Evolutionary conservation across 2,888 invertebrate genomes (phyloP), one percentile per base, ranked within the genome.

Genomic region (Napeogenes sylphis): DNA sequence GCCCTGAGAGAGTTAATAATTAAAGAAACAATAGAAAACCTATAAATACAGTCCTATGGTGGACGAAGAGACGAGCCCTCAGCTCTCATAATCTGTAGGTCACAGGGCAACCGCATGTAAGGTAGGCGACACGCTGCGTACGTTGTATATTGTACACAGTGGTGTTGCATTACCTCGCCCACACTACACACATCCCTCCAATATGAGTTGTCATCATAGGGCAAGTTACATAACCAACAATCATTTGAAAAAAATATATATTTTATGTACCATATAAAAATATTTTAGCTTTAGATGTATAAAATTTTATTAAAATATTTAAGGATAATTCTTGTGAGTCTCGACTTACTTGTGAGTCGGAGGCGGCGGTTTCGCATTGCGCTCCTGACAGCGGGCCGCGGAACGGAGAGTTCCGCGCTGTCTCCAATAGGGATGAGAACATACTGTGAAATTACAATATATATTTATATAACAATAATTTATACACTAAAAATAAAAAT

Each of bases 361-460:
- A 65, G 81, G 72, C 45, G 76, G 73, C 67, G 80, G 90, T 76
- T 75, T 93, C 92, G 81, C 93, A 94, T 74, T 91, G 91, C 35
- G 88, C 93, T 57, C 89, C 84, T 68, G 91, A 83, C 72, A 93
- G 88, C n/a, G 93, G 93, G 69, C 91, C 90, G 75, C 91, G 92
- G 89, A 94, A 93, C 61, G 93, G 92, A 71, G 92, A 92, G 82
- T 91, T 92, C 83, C 92, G 91, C 75, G 93, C 92, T 80, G 90
- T 87, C 71, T 93, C 93, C 78, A 93, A 71, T 64, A 93, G 77
- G 77, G 93, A 92, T 78, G 92, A 91, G 81, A 93, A 92, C 93
- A 93, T 92, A 10, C 42, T 42, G 42, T 10, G 42, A 42, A 6
- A 42, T 42, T 42, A 38, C 8, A 4, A 38, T 38, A 38, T 6